These are phyloP conservation scores for Gymnorhina tibicen DNA, from an alignment of 2,113 vertebrate species.

Conservation along the genomic window DNA sequence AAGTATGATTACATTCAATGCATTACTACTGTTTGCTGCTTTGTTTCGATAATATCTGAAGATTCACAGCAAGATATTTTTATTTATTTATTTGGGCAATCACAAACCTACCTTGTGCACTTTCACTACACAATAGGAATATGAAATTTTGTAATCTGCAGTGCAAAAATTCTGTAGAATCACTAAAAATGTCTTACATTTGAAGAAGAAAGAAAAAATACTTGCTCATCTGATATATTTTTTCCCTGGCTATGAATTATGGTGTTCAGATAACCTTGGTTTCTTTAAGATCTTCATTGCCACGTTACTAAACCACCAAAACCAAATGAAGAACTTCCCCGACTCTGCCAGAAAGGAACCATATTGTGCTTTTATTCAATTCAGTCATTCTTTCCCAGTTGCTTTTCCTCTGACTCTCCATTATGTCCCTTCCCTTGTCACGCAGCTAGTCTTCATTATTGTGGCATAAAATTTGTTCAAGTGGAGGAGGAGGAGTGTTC, in stretches of 20 bases:
- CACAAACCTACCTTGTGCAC: not conserved
- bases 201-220: not conserved
- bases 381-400: not conserved
- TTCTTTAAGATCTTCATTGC: not conserved
- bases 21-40: not conserved
- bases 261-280: not conserved
- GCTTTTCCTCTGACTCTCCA: not conserved
- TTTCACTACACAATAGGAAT: not conserved
- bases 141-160: not conserved
- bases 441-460: not conserved
- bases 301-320: not conserved
- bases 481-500: not conserved
- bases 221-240: not conserved
- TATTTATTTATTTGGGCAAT: not conserved
- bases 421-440: not conserved
- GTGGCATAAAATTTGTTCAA: not conserved
- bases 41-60: conserved; percentile 1
- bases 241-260: not conserved
- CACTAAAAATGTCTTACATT: not conserved
- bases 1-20: conserved; percentile 51
- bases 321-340: not conserved
- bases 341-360: not conserved
- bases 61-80: not conserved
- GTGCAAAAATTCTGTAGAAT: not conserved
- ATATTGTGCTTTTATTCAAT: not conserved